These are phyloP conservation scores for Philypnodon macrostomus DNA, from an alignment of 2,797 vertebrate species.

Conservation along the genomic window DNA sequence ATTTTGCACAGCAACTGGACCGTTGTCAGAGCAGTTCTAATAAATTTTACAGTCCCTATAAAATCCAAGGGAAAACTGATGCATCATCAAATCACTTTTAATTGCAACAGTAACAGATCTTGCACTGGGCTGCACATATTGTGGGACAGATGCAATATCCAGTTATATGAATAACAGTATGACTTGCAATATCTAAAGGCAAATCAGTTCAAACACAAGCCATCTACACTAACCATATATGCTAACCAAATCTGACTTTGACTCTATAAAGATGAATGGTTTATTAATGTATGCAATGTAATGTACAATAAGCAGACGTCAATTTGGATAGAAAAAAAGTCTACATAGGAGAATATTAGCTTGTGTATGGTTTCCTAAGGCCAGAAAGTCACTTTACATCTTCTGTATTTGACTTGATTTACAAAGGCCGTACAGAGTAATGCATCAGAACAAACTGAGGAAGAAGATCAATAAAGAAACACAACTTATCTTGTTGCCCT, in stretches of 20 bases:
- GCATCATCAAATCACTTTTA: slow-evolving; percentile 6
- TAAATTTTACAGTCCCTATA: slow-evolving; percentile 27
- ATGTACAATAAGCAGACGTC: too few species aligned
- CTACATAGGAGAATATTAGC: too few species aligned
- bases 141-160: not conserved
- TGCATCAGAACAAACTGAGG: slow-evolving; percentile 31
- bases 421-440: slow-evolving; percentile 25
- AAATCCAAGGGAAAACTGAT: slow-evolving; percentile 29
- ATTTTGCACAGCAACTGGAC: slow-evolving; percentile 30
- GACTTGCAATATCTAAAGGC: too few species aligned
- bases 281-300: too few species aligned
- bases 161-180: too few species aligned
- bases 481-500: slow-evolving; percentile 13
- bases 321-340: too few species aligned
- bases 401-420: slow-evolving; percentile 22
- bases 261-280: too few species aligned
- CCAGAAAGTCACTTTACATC: slow-evolving; percentile 3
- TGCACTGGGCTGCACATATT: not conserved
- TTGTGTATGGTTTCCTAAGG: slow-evolving; percentile 1
- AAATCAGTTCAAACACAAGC: too few species aligned
- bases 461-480: slow-evolving; percentile 45
- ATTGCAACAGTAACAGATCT: slow-evolving; percentile 16
- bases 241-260: too few species aligned
- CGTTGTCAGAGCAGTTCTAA: slow-evolving; percentile 11
- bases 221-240: too few species aligned